phyloP scores from a whole-genome alignment of 2,113 vertebrate species.

The Jaculus jaculus region DNA sequence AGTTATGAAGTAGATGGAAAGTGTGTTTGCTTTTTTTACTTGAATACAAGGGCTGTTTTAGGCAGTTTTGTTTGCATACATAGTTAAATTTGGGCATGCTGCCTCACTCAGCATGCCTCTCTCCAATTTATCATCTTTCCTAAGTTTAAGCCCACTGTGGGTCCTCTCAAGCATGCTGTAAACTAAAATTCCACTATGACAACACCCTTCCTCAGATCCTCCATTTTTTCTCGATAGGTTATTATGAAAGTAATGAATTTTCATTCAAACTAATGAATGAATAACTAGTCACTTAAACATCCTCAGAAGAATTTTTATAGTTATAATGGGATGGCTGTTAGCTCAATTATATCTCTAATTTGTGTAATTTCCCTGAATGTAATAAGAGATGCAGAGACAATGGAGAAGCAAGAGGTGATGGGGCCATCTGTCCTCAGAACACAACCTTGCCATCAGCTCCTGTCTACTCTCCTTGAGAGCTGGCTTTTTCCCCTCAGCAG shows the following conservation, averaged over 20 bases:
- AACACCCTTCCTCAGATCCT: not conserved
- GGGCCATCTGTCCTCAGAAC: not conserved
- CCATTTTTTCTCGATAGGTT: not conserved
- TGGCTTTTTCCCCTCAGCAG: not conserved
- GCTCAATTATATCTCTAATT: conserved; percentile 32
- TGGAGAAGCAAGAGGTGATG: fast-evolving
- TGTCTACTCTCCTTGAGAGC: not conserved
- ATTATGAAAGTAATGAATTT: conserved; percentile 45
- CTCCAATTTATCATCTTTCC: not conserved
- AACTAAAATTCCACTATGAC: not conserved
- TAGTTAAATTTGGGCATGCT: not conserved
- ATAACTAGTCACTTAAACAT: conserved; percentile 52
- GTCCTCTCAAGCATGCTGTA: not conserved
- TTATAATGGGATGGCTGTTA: not conserved
- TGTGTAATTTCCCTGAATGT: not conserved
- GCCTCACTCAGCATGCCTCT: fast-evolving
- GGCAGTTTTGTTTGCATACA: not conserved
- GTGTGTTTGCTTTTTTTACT: not conserved
- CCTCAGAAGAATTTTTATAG: conserved; percentile 21
- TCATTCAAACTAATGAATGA: conserved; percentile 58
- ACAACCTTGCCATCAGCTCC: fast-evolving
- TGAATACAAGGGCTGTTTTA: not conserved
- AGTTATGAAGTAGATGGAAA: conserved; percentile 13
- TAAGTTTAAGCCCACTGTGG: not conserved
- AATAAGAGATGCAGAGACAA: not conserved